Base-by-base conservation (phyloP, 2,113 vertebrate species). In the Crotalus horridus region DNA sequence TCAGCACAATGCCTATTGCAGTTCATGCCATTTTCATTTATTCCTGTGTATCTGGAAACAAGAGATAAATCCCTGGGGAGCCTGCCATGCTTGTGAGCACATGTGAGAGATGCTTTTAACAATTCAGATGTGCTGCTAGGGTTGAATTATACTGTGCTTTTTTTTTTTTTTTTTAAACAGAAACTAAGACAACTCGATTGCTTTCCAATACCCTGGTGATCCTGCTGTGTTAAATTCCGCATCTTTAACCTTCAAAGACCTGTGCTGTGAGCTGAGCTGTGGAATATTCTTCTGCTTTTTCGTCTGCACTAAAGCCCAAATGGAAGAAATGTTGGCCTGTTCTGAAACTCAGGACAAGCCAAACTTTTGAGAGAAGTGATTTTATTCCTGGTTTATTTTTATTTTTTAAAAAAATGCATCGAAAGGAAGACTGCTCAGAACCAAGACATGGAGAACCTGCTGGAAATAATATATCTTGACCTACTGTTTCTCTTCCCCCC, bases 181-280 rank as follows among this genome's bases (percentile, higher is more conserved):
- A 97, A 98, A 98, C 95, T 98, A 96, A 98, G 98, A 93, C 98
- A 98, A 96, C 90, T 93, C 91, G 95, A 96, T 96, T 97, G 96
- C 96, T 96, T 97, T 96, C 96, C 94, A 93, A 94, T 93, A 96
- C 96, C 97, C 96, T 95, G 96, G 96, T 95, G 97, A 97, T 91
- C 97, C 95, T 91, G 91, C 95, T 97, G 97, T 95, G 96, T 94
- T 93, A 59, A 94, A 95, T 95, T 95, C 96, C 96, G 94, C 95
- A 96, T 97, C 95, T 97, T 93, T 97, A 96, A 96, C 94, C 96
- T 97, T 96, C 96, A 96, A 96, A 93, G 93, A 90, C 94, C 94
- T 93, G 95, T 12, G 95, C 91, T 55, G 26, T 23, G 93, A 93
- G 92, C 91, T 93, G 93, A 94, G 54, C 94, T 94, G 93, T 93